These are phyloP conservation scores for Drosophila pectinifera DNA, from an alignment of 1,140 invertebrate species.

Conservation along the genomic window DNA sequence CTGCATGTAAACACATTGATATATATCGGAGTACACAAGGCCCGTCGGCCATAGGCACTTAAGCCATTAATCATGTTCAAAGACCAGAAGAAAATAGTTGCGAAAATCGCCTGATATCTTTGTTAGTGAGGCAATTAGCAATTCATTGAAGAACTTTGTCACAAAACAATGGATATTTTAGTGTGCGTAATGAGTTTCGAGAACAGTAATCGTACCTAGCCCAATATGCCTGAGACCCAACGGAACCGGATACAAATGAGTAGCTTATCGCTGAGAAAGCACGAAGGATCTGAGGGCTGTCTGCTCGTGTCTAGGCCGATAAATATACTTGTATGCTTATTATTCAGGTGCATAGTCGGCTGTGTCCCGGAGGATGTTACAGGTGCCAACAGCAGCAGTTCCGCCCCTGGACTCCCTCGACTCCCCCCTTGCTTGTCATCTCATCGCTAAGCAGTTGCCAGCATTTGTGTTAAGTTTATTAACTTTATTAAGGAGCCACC, in stretches of 20 bases:
- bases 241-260: conserved; percentile 4
- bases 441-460: conserved; percentile 51
- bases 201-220: no score
- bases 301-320: conserved; percentile 49
- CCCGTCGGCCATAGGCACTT: no score
- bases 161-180: no score
- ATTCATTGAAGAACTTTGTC: not conserved
- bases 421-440: conserved; percentile 3
- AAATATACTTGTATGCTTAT: conserved; percentile 65
- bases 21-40: no score
- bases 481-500: conserved; percentile 61
- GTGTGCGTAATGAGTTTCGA: not conserved
- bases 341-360: conserved; percentile 71
- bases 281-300: conserved; percentile 3
- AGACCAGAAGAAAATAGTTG: no score
- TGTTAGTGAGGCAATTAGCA: not conserved
- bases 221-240: not conserved
- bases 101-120: not conserved
- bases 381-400: conserved; percentile 59
- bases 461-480: conserved; percentile 70
- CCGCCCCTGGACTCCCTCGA: not conserved
- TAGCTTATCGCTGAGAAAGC: not conserved
- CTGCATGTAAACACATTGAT: not conserved
- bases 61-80: not conserved
- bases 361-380: conserved; percentile 56